These are phyloP conservation scores for Erythrolamprus reginae DNA, from an alignment of 2,113 vertebrate genomes.

Conservation along the genomic window DNA sequence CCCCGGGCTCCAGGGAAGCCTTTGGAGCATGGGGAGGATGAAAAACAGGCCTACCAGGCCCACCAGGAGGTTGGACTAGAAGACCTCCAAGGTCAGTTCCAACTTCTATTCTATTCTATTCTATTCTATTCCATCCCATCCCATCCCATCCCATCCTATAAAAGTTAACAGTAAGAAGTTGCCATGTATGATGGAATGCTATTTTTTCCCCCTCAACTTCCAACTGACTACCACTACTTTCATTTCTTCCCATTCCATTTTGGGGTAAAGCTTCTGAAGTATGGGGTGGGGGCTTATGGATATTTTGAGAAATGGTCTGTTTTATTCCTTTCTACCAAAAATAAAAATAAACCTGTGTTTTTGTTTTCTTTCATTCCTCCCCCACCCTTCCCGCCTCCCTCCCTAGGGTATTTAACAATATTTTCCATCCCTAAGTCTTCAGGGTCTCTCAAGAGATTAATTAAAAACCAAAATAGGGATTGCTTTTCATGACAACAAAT, in stretches of 20 bases:
- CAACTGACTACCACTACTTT: background rate
- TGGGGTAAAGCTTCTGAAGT: background rate
- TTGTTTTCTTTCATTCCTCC: conserved; percentile 38
- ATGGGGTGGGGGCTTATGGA: background rate
- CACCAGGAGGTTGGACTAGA: no score
- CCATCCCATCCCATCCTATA: no score
- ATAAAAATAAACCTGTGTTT: conserved; percentile 4
- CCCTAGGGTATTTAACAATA: conserved; percentile 52
- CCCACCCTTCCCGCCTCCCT: conserved; percentile 7
- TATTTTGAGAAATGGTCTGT: background rate
- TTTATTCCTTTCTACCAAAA: conserved; percentile 26
- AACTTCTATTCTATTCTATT: no score
- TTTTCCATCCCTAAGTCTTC: conserved; percentile 64
- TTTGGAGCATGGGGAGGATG: no score
- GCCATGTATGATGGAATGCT: background rate
- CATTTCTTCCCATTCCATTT: background rate
- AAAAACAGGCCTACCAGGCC: no score
- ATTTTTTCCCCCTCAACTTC: background rate
- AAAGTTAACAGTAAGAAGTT: background rate
- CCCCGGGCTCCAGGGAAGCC: no score
- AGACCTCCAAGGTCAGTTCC: no score
- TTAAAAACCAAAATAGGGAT: conserved; percentile 65
- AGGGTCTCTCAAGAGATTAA: conserved; percentile 68
- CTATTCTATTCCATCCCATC: no score
- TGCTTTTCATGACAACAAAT: conserved; percentile 63